Evolutionary conservation across 2,888 invertebrate species (phyloP).

Genomic region (Elegia similella): DNA sequence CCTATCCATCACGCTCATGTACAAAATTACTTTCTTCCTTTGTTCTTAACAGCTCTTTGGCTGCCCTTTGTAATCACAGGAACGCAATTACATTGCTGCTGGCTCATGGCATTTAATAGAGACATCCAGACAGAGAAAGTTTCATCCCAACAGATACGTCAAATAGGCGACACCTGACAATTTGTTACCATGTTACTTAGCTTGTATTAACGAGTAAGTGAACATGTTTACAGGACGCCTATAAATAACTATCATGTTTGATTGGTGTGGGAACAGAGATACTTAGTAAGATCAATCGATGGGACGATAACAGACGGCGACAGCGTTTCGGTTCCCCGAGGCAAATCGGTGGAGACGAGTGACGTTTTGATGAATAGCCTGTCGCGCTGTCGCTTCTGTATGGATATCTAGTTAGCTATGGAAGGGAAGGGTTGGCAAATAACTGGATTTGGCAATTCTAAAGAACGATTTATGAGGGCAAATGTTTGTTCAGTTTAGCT

Average conservation of each 20-base stretch:
- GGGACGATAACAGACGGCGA: constrained; percentile 33
- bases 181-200: neutral
- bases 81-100: constrained; percentile 50
- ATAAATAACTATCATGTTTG: constrained; percentile 4
- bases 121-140: constrained; percentile 25
- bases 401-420: constrained; percentile 40
- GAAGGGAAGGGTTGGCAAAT: constrained; percentile 9
- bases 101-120: constrained; percentile 53
- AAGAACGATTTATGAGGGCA: neutral
- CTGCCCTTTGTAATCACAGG: constrained; percentile 43
- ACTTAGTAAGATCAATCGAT: constrained; percentile 49
- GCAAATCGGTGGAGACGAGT: constrained; percentile 36
- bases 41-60: constrained; percentile 43
- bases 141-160: constrained; percentile 12
- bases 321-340: constrained; percentile 33
- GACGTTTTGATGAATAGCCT: constrained; percentile 65
- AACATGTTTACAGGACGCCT: constrained; percentile 4
- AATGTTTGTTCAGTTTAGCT: neutral
- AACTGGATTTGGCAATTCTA: neutral
- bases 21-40: constrained; percentile 49
- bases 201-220: constrained; percentile 3
- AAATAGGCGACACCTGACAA: constrained; percentile 2
- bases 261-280: constrained; percentile 36
- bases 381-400: constrained; percentile 60
- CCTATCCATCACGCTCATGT: constrained; percentile 37